Percentiles rank a stretch among this genome's conserved stretches.
Conservation (phyloP, 2,797 vertebrate species). For the Smutsia temminckii region DNA sequence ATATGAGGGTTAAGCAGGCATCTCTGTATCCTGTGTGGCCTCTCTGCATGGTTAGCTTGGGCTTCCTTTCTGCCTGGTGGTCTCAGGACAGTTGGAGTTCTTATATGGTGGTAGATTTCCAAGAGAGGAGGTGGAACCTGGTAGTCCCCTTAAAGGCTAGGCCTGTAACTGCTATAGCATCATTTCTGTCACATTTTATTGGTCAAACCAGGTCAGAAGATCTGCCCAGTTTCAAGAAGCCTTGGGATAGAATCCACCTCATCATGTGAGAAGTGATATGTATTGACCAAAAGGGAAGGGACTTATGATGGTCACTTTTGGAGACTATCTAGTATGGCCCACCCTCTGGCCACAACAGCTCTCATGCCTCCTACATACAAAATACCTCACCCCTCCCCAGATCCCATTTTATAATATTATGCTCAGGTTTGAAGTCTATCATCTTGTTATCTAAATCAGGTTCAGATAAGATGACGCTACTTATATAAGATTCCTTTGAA, state of each 20-base stretch:
- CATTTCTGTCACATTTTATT: not conserved
- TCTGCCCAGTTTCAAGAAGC: not conserved
- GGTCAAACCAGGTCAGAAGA: not conserved
- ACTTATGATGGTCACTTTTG: not conserved
- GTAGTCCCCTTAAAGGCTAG: not conserved
- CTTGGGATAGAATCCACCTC: not conserved
- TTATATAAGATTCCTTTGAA: not conserved
- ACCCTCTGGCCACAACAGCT: not conserved
- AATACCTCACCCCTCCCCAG: not conserved
- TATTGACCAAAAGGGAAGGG: not conserved
- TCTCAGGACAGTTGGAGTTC: not conserved
- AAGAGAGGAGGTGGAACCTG: not conserved
- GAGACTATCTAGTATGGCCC: not conserved
- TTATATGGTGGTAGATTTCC: not conserved
- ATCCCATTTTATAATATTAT: not conserved
- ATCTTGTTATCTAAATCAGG: not conserved
- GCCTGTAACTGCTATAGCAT: not conserved
- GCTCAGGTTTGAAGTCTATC: not conserved
- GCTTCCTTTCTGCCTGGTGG: not conserved
- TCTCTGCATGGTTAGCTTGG: not conserved
- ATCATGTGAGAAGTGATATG: not conserved
- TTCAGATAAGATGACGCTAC: no score
- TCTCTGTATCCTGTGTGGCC: not conserved
- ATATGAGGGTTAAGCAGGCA: not conserved
- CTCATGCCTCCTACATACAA: not conserved